Percentiles rank a stretch among this genome's conserved stretches.
Conservation (phyloP, 2,888 invertebrate genomes). For the Stramonita haemastoma region DNA sequence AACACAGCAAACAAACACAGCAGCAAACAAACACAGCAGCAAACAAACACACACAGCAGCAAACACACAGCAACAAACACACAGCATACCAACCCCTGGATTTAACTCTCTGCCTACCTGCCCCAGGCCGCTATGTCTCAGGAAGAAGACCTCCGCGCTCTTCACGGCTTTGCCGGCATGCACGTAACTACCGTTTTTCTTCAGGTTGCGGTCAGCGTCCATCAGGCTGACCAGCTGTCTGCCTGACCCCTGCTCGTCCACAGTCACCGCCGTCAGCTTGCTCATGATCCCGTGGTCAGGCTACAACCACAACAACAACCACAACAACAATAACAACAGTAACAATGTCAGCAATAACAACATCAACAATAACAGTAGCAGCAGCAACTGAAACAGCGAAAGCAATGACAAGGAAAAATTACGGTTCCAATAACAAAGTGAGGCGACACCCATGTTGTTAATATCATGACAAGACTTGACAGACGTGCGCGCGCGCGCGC, state of each 20-base stretch:
- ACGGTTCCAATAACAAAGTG: too few species aligned
- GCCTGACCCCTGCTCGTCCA: slow-evolving; percentile 16
- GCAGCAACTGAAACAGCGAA: background rate
- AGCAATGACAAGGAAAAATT: background rate
- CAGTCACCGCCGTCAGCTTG: background rate
- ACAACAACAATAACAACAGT: too few species aligned
- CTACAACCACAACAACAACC: background rate
- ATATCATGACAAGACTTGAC: background rate
- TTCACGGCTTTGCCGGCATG: slow-evolving; percentile 12
- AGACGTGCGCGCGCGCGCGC: background rate
- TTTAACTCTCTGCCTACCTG: background rate
- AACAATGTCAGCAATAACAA: too few species aligned
- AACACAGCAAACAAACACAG: too few species aligned
- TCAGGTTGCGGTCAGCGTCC: slow-evolving; percentile 14
- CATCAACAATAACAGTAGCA: too few species aligned
- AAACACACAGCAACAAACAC: too few species aligned
- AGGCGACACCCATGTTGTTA: too few species aligned
- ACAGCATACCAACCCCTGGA: background rate
- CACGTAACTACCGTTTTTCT: slow-evolving; percentile 33
- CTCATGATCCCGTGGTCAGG: slow-evolving; percentile 33
- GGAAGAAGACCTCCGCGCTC: slow-evolving; percentile 12
- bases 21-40: background rate
- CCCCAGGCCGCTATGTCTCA: background rate
- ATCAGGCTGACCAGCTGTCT: background rate
- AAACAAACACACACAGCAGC: background rate